phyloP scores from a whole-genome alignment of 2,113 vertebrate genomes.

The Brachyhypopomus gauderio region DNA sequence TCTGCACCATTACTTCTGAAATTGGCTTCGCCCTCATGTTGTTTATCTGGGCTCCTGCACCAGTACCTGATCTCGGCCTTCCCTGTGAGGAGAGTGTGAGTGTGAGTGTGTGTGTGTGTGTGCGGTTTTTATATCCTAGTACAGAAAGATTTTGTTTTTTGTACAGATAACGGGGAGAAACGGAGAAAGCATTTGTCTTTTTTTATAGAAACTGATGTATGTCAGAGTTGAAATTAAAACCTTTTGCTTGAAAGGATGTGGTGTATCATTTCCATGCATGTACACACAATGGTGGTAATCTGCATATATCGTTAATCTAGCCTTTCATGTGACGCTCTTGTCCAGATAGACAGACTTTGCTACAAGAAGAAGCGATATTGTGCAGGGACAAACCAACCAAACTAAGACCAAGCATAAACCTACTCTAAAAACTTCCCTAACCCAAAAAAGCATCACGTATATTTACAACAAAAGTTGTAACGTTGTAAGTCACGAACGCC shows the following conservation, averaged over 20 bases:
- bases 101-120: too few species aligned
- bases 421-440: too few species aligned
- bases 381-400: too few species aligned
- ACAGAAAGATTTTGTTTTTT: conserved; percentile 62
- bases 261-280: neutral
- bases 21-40: neutral
- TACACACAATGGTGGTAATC: neutral
- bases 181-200: conserved; percentile 41
- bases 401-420: too few species aligned
- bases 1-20: neutral
- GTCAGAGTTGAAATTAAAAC: conserved; percentile 59
- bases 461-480: too few species aligned
- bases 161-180: conserved; percentile 58
- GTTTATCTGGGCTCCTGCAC: too few species aligned
- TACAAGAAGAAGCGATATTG: neutral
- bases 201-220: conserved; percentile 38
- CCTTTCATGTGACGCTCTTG: neutral
- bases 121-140: conserved; percentile 66
- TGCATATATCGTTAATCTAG: neutral
- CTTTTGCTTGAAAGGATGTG: conserved; percentile 1
- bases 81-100: too few species aligned
- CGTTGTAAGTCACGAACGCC: too few species aligned
- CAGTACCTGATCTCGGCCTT: too few species aligned
- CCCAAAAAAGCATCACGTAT: too few species aligned
- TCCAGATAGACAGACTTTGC: neutral